Percentiles rank a stretch among this genome's conserved stretches.
Evolutionary conservation across 1,140 invertebrate species (phyloP).

Genomic region (Drosophila parvula): DNA sequence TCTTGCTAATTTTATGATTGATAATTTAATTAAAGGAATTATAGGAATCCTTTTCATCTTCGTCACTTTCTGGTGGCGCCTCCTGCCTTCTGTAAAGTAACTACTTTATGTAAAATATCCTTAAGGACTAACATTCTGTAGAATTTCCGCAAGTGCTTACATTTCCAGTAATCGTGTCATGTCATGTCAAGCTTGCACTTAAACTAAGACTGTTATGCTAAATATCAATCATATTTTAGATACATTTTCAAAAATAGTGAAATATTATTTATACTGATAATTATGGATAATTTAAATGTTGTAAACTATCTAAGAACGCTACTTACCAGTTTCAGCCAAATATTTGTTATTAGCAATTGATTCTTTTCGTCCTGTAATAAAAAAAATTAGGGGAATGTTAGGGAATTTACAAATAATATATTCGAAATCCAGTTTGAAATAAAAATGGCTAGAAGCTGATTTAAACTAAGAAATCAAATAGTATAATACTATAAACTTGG

Average conservation of each 20-base stretch:
- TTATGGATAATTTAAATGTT: background rate
- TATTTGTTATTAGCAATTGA: slow-evolving; percentile 94
- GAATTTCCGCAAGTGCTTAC: background rate
- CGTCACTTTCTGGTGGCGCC: slow-evolving; percentile 3
- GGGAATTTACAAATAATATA: background rate
- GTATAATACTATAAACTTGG: no score
- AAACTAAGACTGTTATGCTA: background rate
- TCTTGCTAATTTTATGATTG: no score
- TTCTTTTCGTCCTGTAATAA: slow-evolving; percentile 90
- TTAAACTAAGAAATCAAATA: background rate
- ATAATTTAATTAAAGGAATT: no score
- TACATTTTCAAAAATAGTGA: no score
- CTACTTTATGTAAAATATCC: background rate
- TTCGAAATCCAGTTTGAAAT: background rate
- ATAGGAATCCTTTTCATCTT: background rate
- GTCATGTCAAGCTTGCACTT: background rate
- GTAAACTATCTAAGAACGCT: background rate
- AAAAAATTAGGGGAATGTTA: background rate
- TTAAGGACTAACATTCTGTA: background rate
- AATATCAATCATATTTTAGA: background rate
- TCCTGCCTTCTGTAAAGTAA: slow-evolving; percentile 8
- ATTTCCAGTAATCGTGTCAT: background rate
- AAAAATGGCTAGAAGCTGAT: no score
- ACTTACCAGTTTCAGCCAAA: slow-evolving; percentile 90
- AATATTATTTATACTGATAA: no score